Conservation (phyloP, 2,113 vertebrate genomes). For the zebrafish (Danio rerio) region GRCz12tu NC_133180.1:35249001-35249500, state of each 20-base stretch:
- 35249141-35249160: slow-evolving; percentile 87
- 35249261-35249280: slow-evolving; percentile 64
- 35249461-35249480: too few relatives aligned
- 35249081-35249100: slow-evolving; percentile 87
- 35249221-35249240: slow-evolving; percentile 59
- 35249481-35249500: background rate
- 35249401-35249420: background rate
- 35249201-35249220: slow-evolving; percentile 85
- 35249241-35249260: slow-evolving; percentile 41
- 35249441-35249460: too few relatives aligned
- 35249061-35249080: slow-evolving; percentile 84
- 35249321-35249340: background rate
- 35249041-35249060: slow-evolving; percentile 86
- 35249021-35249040: slow-evolving; percentile 84
- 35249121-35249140: slow-evolving; percentile 84
- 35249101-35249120: slow-evolving; percentile 84
- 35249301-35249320: background rate
- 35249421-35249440: too few relatives aligned
- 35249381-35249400: background rate
- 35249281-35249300: background rate
- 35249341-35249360: too few relatives aligned
- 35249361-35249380: background rate
- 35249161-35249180: slow-evolving; percentile 85
- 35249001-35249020: slow-evolving; percentile 87
- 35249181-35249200: slow-evolving; percentile 86